Percentiles rank a stretch among this genome's conserved stretches.
These are phyloP conservation scores for Disparrhopalites patrizii DNA, from an alignment of 2,888 invertebrate genomes.

Conservation along the genomic window DNA sequence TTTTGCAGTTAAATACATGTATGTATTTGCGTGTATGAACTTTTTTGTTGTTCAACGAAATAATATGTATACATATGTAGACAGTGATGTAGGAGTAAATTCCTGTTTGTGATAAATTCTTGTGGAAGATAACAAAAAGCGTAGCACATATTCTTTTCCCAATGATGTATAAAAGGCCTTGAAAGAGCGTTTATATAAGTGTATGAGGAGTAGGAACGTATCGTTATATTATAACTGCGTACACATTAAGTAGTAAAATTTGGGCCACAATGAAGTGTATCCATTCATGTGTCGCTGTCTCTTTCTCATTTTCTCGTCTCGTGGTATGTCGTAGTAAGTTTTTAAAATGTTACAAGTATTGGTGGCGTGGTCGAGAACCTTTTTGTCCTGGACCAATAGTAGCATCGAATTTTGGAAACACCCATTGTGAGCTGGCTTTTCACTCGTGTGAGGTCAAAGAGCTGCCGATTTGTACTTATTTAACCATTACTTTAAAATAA, in stretches of 20 bases:
- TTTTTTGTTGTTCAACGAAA: no score
- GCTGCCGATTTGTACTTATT: neutral
- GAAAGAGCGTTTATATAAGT: constrained; percentile 38
- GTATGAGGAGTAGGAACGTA: no score
- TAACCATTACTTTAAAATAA: no score
- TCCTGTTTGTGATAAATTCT: no score
- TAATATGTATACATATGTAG: no score
- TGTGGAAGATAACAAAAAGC: no score
- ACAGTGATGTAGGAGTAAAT: no score
- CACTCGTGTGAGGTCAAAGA: neutral
- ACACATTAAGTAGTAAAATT: constrained; percentile 35
- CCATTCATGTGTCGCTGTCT: neutral
- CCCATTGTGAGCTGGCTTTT: neutral
- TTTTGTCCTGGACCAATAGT: constrained; percentile 35
- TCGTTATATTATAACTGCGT: no score
- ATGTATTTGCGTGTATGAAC: no score
- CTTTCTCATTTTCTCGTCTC: no score
- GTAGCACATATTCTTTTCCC: no score
- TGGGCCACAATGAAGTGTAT: constrained; percentile 19
- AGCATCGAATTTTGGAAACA: neutral
- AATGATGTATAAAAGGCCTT: constrained; percentile 46
- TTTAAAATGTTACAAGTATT: neutral
- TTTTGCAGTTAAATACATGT: no score
- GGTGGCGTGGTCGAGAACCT: constrained; percentile 25
- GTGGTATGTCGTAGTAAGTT: neutral